phyloP scores from a whole-genome alignment of 2,113 vertebrate genomes.

The Conger conger region DNA sequence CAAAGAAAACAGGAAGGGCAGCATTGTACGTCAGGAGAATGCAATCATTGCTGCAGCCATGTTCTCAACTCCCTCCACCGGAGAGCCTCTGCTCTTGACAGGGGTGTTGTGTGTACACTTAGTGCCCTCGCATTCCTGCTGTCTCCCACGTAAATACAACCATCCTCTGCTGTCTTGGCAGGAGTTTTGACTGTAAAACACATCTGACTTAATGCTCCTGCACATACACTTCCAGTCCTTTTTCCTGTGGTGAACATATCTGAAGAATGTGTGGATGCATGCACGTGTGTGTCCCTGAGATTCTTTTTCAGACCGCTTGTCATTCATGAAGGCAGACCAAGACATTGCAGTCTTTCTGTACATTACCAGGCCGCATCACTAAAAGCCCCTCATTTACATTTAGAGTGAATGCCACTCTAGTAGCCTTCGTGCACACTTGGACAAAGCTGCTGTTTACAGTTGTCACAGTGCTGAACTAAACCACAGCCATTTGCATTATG shows the following conservation, averaged over 20 bases:
- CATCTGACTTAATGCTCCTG: no score
- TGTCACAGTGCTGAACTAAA: conserved; percentile 52
- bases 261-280: conserved; percentile 15
- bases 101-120: conserved; percentile 27
- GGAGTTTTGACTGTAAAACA: conserved; percentile 29
- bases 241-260: conserved; percentile 22
- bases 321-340: conserved; percentile 51
- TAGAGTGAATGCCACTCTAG: conserved; percentile 72
- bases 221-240: background rate
- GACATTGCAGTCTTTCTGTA: conserved; percentile 47
- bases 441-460: conserved; percentile 59
- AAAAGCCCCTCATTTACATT: conserved; percentile 76
- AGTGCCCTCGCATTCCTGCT: conserved; percentile 8
- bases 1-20: no score
- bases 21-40: background rate
- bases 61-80: conserved; percentile 52
- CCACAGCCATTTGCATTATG: conserved; percentile 52
- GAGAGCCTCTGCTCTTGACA: conserved; percentile 35
- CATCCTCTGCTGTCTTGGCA: conserved; percentile 32
- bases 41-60: conserved; percentile 48
- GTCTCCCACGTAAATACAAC: background rate
- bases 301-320: conserved; percentile 48
- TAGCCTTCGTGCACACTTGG: conserved; percentile 51
- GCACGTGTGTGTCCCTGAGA: conserved; percentile 27
- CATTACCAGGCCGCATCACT: conserved; percentile 63